phyloP scores from a whole-genome alignment of 2,113 vertebrate species.

The Emydocephalus ijimae region DNA sequence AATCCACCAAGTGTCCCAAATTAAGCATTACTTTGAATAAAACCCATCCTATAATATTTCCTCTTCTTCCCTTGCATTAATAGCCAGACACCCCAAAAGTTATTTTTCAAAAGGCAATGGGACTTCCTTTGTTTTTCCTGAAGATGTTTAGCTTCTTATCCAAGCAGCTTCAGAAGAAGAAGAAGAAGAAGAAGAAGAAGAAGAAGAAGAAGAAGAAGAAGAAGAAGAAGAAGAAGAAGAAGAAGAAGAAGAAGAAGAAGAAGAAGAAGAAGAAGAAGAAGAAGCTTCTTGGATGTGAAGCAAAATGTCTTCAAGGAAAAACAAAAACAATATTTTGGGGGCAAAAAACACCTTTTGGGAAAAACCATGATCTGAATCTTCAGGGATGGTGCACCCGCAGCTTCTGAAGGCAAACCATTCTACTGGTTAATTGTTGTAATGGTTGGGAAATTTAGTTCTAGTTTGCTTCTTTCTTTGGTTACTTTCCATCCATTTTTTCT shows the following conservation, averaged over 20 bases:
- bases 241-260: neutral
- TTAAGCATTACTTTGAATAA: neutral
- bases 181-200: too few species aligned
- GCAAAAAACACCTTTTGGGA: neutral
- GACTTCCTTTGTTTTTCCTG: neutral
- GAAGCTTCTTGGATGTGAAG: neutral
- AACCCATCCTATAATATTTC: neutral
- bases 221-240: too few species aligned
- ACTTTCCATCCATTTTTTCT: neutral
- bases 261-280: too few species aligned
- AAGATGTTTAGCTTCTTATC: neutral
- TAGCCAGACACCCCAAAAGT: neutral
- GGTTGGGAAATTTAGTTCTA: neutral
- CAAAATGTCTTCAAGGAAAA: neutral
- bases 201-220: too few species aligned
- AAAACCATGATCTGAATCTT: neutral
- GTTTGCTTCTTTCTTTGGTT: neutral
- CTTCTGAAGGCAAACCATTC: neutral
- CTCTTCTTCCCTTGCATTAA: neutral
- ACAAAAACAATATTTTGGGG: neutral
- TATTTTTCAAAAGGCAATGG: neutral
- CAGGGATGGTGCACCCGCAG: neutral
- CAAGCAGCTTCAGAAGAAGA: neutral
- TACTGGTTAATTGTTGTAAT: neutral
- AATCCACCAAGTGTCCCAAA: conserved; percentile 2